Percentiles rank a stretch among this genome's conserved stretches.
These are phyloP conservation scores for Scaptomyza reducta DNA, from an alignment of 2,888 invertebrate species.

Conservation along the genomic window DNA sequence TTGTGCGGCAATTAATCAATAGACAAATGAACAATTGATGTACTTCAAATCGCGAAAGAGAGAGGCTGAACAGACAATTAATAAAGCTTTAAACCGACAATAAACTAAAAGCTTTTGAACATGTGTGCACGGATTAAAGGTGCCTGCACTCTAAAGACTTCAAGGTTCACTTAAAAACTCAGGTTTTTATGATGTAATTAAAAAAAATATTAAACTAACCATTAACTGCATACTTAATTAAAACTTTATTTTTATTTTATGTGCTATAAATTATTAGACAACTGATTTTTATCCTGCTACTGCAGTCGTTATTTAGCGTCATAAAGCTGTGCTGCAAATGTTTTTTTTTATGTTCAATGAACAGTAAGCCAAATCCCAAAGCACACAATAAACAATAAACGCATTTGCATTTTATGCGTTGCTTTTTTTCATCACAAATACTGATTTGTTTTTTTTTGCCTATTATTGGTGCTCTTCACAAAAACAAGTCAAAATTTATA, in stretches of 20 bases:
- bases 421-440: not conserved
- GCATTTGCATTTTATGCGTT: conserved; percentile 50
- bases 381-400: conserved; percentile 21
- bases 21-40: not conserved
- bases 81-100: not conserved
- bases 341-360: conserved; percentile 5
- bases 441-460: conserved; percentile 11
- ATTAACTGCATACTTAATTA: conserved; percentile 11
- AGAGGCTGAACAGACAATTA: not conserved
- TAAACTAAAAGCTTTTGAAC: not conserved
- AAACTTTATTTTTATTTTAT: not conserved
- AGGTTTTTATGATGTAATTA: not conserved
- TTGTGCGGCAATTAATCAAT: conserved; percentile 41
- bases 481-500: conserved; percentile 73
- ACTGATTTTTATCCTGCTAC: conserved; percentile 8
- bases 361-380: conserved; percentile 17
- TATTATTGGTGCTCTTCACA: conserved; percentile 40
- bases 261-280: conserved; percentile 34
- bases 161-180: not conserved
- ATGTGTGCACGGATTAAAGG: not conserved
- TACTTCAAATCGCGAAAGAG: not conserved
- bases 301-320: conserved; percentile 21
- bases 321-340: conserved; percentile 22
- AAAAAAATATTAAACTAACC: not conserved
- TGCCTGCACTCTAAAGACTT: too few species aligned